A percentile compares a stretch with the other conserved stretches of the same genome.
Evolutionary conservation across 2,113 vertebrate genomes (phyloP).

Genomic region (Malurus elegans): DNA sequence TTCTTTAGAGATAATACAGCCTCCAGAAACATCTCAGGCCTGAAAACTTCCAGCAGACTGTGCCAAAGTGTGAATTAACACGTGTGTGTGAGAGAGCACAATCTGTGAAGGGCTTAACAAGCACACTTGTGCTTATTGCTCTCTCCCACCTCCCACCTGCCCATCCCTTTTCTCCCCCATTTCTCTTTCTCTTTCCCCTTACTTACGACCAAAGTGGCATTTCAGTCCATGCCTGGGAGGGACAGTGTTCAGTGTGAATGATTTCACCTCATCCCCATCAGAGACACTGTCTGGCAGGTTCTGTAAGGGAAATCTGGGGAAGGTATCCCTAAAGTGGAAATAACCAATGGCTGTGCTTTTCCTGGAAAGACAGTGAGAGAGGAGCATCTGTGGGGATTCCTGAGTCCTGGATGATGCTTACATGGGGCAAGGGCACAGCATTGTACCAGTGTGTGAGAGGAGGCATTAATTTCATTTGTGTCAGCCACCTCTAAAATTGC

Average conservation of each 20-base stretch:
- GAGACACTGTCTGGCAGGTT: not conserved
- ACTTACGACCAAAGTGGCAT: constrained; percentile 28
- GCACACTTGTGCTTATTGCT: not conserved
- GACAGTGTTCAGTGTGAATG: not conserved
- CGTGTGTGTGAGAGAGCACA: not conserved
- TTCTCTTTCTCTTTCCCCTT: not conserved
- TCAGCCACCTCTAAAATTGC: not conserved
- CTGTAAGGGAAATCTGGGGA: not conserved
- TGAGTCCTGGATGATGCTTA: not conserved
- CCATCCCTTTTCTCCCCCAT: rapidly evolving
- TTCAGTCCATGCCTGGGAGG: not conserved
- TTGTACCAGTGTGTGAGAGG: not conserved
- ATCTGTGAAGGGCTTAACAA: not conserved
- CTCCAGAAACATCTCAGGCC: constrained; percentile 54
- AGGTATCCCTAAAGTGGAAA: not conserved
- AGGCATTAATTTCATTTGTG: not conserved
- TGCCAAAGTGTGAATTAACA: constrained; percentile 16
- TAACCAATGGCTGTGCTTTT: not conserved
- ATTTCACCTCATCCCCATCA: not conserved
- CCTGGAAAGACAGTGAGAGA: too few relatives aligned
- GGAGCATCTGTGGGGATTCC: not conserved
- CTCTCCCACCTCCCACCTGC: not conserved
- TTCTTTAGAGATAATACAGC: not conserved
- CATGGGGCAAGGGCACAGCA: not conserved
- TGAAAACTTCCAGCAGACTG: constrained; percentile 37